Conservation (phyloP, 2,113 vertebrate species). For the Toxotes chatareus region DNA sequence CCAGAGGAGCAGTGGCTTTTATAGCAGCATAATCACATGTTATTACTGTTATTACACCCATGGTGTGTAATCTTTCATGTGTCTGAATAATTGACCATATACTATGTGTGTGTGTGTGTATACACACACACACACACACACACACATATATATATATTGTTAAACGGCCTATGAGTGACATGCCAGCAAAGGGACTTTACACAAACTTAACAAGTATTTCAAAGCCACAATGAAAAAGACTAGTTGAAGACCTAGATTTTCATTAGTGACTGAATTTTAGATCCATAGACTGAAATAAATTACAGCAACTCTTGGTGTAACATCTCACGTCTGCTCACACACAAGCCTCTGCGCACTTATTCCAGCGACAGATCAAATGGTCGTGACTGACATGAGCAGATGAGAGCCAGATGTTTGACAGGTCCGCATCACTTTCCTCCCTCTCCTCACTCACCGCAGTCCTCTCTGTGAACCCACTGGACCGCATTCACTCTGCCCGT, state of each 20-base stretch:
- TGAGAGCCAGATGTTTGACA: background rate
- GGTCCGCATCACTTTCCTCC: background rate
- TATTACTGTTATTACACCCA: no score
- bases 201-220: no score
- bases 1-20: background rate
- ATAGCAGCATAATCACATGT: no score
- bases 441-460: conserved; percentile 86
- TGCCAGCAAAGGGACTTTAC: no score
- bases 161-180: no score
- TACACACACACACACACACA: no score
- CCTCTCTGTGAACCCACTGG: conserved; percentile 88
- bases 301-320: background rate
- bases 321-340: no score
- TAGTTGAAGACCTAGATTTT: background rate
- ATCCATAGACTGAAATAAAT: no score
- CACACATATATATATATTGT: no score
- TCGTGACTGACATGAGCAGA: background rate
- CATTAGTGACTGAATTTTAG: background rate
- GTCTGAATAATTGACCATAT: background rate
- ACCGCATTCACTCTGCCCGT: conserved; percentile 90
- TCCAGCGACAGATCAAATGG: background rate
- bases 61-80: background rate
- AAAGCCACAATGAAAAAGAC: background rate
- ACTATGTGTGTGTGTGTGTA: no score
- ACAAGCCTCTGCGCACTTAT: background rate